These are phyloP conservation scores for Atta texana DNA, from an alignment of 1,140 invertebrate species.

Conservation along the genomic window DNA sequence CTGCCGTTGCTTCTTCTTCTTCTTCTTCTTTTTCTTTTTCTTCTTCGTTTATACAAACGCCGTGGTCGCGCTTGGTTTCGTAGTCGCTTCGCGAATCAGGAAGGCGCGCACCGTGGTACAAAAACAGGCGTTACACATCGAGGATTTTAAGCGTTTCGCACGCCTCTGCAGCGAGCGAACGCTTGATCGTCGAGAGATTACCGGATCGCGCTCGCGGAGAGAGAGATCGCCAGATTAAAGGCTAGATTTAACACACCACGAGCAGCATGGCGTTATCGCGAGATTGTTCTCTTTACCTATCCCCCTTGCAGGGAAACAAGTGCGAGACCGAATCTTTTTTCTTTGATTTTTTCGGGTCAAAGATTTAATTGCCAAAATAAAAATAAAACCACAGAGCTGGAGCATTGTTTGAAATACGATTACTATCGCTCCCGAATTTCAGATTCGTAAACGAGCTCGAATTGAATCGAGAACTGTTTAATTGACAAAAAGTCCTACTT, in stretches of 20 bases:
- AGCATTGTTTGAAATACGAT: constrained; percentile 1
- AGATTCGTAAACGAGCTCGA: constrained; percentile 55
- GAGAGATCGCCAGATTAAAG: constrained; percentile 39
- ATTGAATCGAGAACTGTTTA: background rate
- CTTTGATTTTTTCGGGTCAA: background rate
- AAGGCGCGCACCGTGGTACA: constrained; percentile 49
- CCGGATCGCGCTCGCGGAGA: constrained; percentile 23
- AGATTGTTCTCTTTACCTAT: background rate
- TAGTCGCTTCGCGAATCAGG: constrained; percentile 59
- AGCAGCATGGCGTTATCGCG: constrained; percentile 4
- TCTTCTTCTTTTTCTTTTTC: background rate
- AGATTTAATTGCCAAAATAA: constrained; percentile 7
- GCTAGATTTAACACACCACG: constrained; percentile 42
- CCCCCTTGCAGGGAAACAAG: background rate
- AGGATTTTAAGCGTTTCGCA: constrained; percentile 59
- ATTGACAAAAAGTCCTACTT: background rate
- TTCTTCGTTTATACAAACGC: constrained; percentile 16
- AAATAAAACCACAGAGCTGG: background rate
- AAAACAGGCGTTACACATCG: constrained; percentile 62
- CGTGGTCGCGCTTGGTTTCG: constrained; percentile 49
- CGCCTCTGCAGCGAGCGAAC: constrained; percentile 27
- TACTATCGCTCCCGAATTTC: constrained; percentile 28
- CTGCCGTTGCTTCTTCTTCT: background rate
- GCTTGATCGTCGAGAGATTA: constrained; percentile 34
- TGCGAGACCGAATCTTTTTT: background rate